phyloP scores from a whole-genome alignment of 2,888 invertebrate genomes.

The Cyaniris semiargus region DNA sequence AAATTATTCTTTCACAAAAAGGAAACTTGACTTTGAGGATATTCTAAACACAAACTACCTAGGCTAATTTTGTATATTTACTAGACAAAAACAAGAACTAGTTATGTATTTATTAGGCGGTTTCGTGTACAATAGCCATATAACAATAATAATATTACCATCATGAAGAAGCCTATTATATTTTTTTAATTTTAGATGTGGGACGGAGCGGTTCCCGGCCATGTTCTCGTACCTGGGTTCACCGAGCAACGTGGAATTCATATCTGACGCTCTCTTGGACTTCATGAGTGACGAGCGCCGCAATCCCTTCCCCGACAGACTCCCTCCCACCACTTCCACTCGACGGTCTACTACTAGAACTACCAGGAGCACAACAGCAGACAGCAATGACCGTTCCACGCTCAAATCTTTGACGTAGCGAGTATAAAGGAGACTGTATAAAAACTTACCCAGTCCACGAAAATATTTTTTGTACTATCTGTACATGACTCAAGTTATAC shows the following conservation, averaged over 20 bases:
- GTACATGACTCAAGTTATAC: no score
- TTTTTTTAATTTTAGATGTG: conserved; percentile 58
- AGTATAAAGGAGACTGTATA: no score
- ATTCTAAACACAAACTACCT: no score
- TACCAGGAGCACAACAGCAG: not conserved
- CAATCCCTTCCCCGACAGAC: conserved; percentile 56
- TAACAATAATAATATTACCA: not conserved
- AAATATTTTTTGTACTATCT: no score
- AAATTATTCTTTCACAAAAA: no score
- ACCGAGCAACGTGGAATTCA: conserved; percentile 58
- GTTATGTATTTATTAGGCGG: no score
- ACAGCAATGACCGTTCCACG: not conserved
- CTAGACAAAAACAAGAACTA: no score
- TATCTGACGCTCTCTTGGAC: conserved; percentile 55
- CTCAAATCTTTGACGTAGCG: not conserved
- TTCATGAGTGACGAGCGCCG: conserved; percentile 61
- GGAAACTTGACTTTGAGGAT: no score
- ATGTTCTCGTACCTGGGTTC: conserved; percentile 65
- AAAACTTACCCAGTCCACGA: no score
- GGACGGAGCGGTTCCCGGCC: conserved; percentile 67
- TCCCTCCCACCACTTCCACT: conserved; percentile 9
- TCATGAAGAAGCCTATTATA: not conserved
- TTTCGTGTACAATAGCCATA: not conserved
- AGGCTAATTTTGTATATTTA: no score
- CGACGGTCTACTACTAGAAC: conserved; percentile 19